Percentiles rank a stretch among this genome's conserved stretches.
Conservation (phyloP, 2,797 vertebrate species). For the Urocyon cinereoargenteus region DNA sequence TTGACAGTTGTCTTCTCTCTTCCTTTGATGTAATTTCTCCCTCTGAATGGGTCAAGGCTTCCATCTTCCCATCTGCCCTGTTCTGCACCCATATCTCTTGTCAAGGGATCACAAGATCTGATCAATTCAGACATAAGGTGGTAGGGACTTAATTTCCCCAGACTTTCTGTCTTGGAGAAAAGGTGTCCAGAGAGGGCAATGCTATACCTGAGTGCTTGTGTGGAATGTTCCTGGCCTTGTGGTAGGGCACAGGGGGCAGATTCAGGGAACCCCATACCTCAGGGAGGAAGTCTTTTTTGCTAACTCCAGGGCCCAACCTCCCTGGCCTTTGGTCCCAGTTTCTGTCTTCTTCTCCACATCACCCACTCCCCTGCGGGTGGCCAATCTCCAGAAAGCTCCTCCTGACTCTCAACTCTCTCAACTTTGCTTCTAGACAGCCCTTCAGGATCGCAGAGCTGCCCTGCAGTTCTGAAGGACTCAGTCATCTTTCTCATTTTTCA, state of each 20-base stretch:
- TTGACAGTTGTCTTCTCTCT: neutral
- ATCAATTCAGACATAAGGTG: neutral
- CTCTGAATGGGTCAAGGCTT: neutral
- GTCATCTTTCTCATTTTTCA: neutral
- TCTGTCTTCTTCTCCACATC: neutral
- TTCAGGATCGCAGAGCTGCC: neutral
- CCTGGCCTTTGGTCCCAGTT: neutral
- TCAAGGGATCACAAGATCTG: neutral
- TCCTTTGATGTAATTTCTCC: neutral
- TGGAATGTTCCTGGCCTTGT: neutral
- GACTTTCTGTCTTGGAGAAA: neutral
- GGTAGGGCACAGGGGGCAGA: neutral
- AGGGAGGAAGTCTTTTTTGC: neutral
- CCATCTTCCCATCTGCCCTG: neutral
- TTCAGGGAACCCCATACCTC: rapidly evolving
- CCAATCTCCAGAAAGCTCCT: neutral
- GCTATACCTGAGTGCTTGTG: neutral
- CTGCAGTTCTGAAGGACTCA: neutral
- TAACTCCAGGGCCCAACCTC: no score
- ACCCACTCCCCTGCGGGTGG: no score
- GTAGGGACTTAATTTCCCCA: neutral
- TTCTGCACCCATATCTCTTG: neutral
- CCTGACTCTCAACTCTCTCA: neutral
- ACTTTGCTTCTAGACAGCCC: neutral
- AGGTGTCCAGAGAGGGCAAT: neutral